Evolutionary conservation across 2,888 invertebrate genomes (phyloP).

Genomic region (Helleia helle): DNA sequence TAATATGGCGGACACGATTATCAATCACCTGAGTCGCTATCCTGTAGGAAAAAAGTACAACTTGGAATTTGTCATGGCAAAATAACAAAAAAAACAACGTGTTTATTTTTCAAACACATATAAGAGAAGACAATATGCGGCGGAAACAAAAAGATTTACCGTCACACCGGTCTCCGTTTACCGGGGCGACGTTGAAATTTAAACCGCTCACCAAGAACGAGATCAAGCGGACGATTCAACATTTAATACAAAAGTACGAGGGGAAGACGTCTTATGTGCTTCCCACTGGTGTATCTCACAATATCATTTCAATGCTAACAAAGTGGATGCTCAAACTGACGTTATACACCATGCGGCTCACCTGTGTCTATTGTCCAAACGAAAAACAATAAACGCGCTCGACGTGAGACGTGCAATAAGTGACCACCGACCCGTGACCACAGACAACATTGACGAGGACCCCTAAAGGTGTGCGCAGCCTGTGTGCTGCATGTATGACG

Average conservation of each 20-base stretch:
- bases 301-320: neutral
- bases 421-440: too few species aligned
- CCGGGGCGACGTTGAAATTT: neutral
- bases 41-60: neutral
- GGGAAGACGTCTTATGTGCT: neutral
- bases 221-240: neutral
- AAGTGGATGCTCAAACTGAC: slow-evolving; percentile 3
- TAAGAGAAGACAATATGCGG: neutral
- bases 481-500: too few species aligned
- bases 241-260: neutral
- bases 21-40: neutral
- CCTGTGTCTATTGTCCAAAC: too few species aligned
- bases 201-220: neutral
- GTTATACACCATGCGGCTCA: neutral
- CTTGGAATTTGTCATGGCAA: neutral
- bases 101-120: neutral
- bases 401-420: too few species aligned
- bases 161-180: neutral
- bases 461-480: too few species aligned
- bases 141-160: neutral
- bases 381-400: too few species aligned
- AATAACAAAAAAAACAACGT: neutral
- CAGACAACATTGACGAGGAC: too few species aligned
- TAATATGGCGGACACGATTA: neutral
- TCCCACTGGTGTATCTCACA: neutral